Evolutionary conservation across 2,113 vertebrate genomes (phyloP), one percentile per base, ranked within the genome.

Genomic region (Colossoma macropomum): DNA sequence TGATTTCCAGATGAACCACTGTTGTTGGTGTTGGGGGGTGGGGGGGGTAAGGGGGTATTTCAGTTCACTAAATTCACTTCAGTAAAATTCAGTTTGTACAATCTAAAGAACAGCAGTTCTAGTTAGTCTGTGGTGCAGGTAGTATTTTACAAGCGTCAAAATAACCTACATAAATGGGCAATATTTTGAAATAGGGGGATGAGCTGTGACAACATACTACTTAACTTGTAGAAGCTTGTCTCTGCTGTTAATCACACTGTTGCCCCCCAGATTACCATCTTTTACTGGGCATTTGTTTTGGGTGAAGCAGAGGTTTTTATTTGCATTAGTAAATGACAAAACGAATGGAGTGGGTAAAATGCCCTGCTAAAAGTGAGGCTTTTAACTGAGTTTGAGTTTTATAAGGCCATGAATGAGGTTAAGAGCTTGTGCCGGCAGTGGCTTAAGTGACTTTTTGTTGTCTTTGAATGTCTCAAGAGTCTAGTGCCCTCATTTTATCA

Each of bases 351-450:
- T 10, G 41, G 41, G 41, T 45, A 45, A 45, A 73, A 81, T 73
- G 62, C 45, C 60, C 80, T 25, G 52, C 45, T 82, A 68, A 68
- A 82, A 82, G 72, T 72, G 30, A 34, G 10, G 72, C 62, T 68
- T 82, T 75, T 82, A 81, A 72, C 80, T 52, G 41, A 66, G 80
- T 52, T 81, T 52, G 34, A 54, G 45, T 68, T 82, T 82, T 81
- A 81, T 63, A 50, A 63, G 79, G 79, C 59, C 68, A 73, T 50
- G 23, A 66, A 81, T 54, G 59, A 81, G 72, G 52, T 75, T 82
- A 76, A 77, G 74, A 82, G 62, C 73, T 74, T 68, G 23, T 27
- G 30, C 71, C 48, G 65, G 30, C 16, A 23, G 30, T 34, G 38
- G 60, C 68, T 75, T 56, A 75, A 68, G 45, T 76, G 28, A 54